Evolutionary conservation across 2,888 invertebrate genomes (phyloP), one percentile per base, ranked within the genome.

Genomic region (Isoperla grammatica): DNA sequence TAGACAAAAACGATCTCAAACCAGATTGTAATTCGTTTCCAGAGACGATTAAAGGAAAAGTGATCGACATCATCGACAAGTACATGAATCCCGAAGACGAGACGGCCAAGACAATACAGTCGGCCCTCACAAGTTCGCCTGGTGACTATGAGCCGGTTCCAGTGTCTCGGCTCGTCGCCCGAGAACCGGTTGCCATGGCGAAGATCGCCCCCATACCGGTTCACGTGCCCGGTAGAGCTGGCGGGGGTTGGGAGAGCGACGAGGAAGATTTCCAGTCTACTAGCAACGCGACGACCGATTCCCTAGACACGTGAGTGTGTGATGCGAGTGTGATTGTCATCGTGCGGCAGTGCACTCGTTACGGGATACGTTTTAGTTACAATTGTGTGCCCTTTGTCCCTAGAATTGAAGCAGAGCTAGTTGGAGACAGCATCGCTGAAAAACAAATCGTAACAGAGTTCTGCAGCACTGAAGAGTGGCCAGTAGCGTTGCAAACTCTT

Each of bases 221-320:
- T 12, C 68, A 68, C 57, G 59, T 63, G 15, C 64, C 63, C n/a
- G 68, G 68, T 11, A 56, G 57, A n/a, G 66, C 68, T 4, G 68
- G 67, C 20, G 68, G 68, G 20, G 67, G 67, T 2, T 67, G 67
- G 67, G 67, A 67, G 19, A 64, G 63, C 22, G 66, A 66, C 37
- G 66, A 65, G 13, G 65, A 66, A 19, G 56, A 61, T 15, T 40
- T 29, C 29, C 40, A 15, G 40, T 40, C 40, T n/a, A 11, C 49
- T 9, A 62, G 60, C 50, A 45, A 9, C 35, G 50, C 23, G 1
- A 60, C 62, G 12, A 53, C 40, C n/a, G 59, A 61, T 19, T 61
- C 59, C 2, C 23, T 61, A 6, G 59, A 61, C 17, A 46, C 39
- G 61, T 61, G 23, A 35, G 58, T 29, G 29, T 29, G n/a, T n/a